A percentile compares a stretch with the other conserved stretches of the same genome.
Evolutionary conservation across 1,140 invertebrate genomes (phyloP).

Genomic region (Palaemon carinicauda): DNA sequence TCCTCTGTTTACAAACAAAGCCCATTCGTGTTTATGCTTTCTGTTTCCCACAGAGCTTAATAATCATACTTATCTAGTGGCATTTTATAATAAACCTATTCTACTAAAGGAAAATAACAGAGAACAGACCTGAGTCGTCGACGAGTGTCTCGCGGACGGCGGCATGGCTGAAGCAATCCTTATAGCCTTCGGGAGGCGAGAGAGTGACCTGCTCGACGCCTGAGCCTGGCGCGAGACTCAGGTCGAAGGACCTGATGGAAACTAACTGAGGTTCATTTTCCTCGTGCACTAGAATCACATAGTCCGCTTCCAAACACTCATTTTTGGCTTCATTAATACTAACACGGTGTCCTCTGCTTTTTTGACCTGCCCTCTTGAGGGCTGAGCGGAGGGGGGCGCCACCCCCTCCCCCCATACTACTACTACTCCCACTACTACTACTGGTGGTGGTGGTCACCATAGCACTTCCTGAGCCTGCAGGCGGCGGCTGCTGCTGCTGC

Average conservation of each 20-base stretch:
- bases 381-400: constrained; percentile 54
- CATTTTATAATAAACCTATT: neutral
- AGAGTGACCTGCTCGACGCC: constrained; percentile 46
- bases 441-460: constrained; percentile 27
- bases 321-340: constrained; percentile 59
- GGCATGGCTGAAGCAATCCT: constrained; percentile 55
- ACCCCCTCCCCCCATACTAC: neutral
- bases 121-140: constrained; percentile 54
- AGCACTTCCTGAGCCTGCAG: constrained; percentile 25
- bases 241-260: constrained; percentile 55
- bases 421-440: constrained; percentile 7
- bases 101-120: neutral
- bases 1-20: no score
- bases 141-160: constrained; percentile 47
- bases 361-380: constrained; percentile 52
- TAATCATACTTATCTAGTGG: neutral
- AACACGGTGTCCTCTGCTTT: constrained; percentile 53
- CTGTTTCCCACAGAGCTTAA: neutral
- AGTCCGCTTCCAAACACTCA: constrained; percentile 57
- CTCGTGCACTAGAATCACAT: constrained; percentile 58
- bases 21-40: no score
- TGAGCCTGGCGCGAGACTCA: constrained; percentile 43
- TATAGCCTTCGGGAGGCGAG: constrained; percentile 59
- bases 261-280: constrained; percentile 59
- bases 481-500: constrained; percentile 10